Evolutionary conservation across 2,797 vertebrate species (phyloP).

Genomic region (Liparis tanakae): DNA sequence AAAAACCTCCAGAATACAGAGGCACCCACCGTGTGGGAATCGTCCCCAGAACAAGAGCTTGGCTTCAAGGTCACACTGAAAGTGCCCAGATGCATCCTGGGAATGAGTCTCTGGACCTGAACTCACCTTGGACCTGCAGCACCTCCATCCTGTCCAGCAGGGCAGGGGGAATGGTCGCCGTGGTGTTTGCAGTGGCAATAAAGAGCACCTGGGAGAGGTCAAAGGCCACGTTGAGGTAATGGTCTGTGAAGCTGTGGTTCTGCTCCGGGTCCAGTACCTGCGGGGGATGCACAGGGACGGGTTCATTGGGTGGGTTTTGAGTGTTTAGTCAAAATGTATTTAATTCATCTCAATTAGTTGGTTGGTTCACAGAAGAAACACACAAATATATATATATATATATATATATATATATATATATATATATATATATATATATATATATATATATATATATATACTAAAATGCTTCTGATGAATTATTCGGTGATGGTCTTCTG

Average conservation of each 20-base stretch:
- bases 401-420: no score
- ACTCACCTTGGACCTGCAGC: constrained; percentile 94
- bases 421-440: no score
- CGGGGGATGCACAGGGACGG: neutral
- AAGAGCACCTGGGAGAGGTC: constrained; percentile 99
- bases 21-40: neutral
- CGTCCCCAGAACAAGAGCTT: no score
- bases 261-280: constrained; percentile 98
- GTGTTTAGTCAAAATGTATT: neutral
- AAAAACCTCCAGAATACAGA: neutral
- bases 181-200: constrained; percentile 96
- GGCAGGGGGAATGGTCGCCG: constrained; percentile 92
- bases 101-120: neutral
- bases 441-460: no score
- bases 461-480: neutral
- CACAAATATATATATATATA: neutral
- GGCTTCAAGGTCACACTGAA: neutral
- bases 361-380: neutral
- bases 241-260: constrained; percentile 97
- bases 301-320: neutral
- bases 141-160: constrained; percentile 97
- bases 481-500: neutral
- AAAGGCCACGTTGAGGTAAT: constrained; percentile 97
- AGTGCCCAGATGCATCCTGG: neutral
- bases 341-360: neutral